Conservation (phyloP, 2,888 invertebrate genomes). For the Microplitis manilae region DNA sequence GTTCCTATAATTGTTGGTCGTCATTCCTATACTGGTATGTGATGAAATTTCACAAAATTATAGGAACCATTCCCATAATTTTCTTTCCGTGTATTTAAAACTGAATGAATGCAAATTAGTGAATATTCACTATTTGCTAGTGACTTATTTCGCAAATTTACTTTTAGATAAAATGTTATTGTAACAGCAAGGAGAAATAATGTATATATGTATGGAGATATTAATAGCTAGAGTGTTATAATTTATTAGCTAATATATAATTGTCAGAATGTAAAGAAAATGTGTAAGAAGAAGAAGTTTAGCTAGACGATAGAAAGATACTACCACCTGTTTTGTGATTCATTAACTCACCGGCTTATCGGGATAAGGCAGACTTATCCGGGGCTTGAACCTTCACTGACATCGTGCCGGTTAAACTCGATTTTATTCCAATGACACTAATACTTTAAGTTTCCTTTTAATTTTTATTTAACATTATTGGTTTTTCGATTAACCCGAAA, state of each 20-base stretch:
- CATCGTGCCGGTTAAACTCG: conserved; percentile 71
- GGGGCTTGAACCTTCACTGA: conserved; percentile 65
- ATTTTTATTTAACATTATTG: conserved; percentile 40
- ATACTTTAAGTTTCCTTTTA: conserved; percentile 53
- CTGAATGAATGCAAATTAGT: too few species aligned
- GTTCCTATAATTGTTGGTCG: too few species aligned
- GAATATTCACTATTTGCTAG: too few species aligned
- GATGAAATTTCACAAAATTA: too few species aligned
- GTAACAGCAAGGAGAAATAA: background rate
- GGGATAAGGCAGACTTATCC: conserved; percentile 72
- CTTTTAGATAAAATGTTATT: background rate
- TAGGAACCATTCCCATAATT: too few species aligned
- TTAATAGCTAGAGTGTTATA: background rate
- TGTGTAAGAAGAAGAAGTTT: background rate
- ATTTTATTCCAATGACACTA: conserved; percentile 71
- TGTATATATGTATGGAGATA: background rate
- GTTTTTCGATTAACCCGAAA: conserved; percentile 21
- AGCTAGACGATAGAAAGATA: conserved; percentile 51
- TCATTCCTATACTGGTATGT: too few species aligned
- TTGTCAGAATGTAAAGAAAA: conserved; percentile 10
- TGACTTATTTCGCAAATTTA: too few species aligned
- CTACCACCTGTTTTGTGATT: conserved; percentile 72
- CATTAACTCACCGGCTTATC: conserved; percentile 72
- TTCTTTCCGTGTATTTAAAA: too few species aligned
- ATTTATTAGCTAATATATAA: background rate